Percentiles rank a stretch among this genome's conserved stretches.
Conservation (phyloP, 2,113 vertebrate species). For the Mugil cephalus region DNA sequence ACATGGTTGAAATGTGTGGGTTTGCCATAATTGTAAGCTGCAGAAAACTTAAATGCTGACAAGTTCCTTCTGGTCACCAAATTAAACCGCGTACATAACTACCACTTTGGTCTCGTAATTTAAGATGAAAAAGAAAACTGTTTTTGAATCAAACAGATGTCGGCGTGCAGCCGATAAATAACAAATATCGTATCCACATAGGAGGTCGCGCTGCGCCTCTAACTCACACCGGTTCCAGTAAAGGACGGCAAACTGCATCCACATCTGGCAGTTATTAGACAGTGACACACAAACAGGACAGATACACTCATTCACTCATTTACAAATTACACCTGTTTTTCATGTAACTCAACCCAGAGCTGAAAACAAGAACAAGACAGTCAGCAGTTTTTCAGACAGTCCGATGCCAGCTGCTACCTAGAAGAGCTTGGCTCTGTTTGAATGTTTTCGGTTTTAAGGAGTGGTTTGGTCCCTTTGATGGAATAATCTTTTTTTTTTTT, state of each 20-base stretch:
- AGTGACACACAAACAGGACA: constrained; percentile 23
- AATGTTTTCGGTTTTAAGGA: constrained; percentile 16
- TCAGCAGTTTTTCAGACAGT: constrained; percentile 29
- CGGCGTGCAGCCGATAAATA: neutral
- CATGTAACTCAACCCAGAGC: constrained; percentile 4
- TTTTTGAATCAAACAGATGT: neutral
- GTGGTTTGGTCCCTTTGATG: constrained; percentile 30
- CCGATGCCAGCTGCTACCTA: constrained; percentile 49
- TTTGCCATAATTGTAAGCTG: neutral
- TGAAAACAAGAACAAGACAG: neutral
- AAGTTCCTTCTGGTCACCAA: neutral
- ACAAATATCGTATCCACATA: neutral
- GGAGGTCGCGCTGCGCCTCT: neutral
- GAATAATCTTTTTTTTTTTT: constrained; percentile 1
- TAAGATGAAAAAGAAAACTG: neutral
- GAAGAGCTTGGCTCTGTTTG: constrained; percentile 41
- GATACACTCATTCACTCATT: constrained; percentile 35
- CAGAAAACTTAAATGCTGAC: neutral
- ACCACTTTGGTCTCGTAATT: neutral
- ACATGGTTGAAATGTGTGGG: neutral
- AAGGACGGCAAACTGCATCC: constrained; percentile 46
- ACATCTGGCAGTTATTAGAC: constrained; percentile 55
- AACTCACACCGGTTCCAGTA: constrained; percentile 43
- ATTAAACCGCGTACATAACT: neutral
- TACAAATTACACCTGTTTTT: constrained; percentile 59